phyloP scores from a whole-genome alignment of 2,888 invertebrate genomes.

The Sinopyrophorus schimmeli region DNA sequence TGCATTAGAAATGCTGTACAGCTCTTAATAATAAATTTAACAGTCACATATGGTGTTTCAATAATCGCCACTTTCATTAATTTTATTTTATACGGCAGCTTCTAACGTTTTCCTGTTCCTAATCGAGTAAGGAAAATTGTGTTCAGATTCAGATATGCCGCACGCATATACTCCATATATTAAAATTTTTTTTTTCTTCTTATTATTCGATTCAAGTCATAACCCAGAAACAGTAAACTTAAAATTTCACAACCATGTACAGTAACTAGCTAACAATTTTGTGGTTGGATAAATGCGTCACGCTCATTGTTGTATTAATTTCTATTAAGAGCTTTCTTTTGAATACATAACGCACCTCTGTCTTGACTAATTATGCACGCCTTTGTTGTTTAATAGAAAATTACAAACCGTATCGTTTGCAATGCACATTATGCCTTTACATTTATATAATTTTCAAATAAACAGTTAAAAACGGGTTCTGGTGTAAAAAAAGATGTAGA shows the following conservation, averaged over 20 bases:
- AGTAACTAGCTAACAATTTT: conserved; percentile 17
- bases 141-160: conserved; percentile 7
- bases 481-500: too few relatives aligned
- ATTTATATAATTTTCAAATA: background rate
- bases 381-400: conserved; percentile 6
- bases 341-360: conserved; percentile 4
- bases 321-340: conserved; percentile 15
- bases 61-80: too few relatives aligned
- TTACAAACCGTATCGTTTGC: conserved; percentile 1
- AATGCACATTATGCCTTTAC: background rate
- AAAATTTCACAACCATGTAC: conserved; percentile 20
- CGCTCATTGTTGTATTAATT: conserved; percentile 9
- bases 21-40: too few relatives aligned
- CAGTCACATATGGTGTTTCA: too few relatives aligned
- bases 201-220: conserved; percentile 11
- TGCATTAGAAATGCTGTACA: too few relatives aligned
- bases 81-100: too few relatives aligned
- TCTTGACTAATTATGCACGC: conserved; percentile 7
- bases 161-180: conserved; percentile 19
- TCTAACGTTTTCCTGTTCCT: too few relatives aligned
- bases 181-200: conserved; percentile 14
- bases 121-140: conserved; percentile 1
- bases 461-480: conserved; percentile 1
- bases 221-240: conserved; percentile 17
- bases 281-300: conserved; percentile 14